phyloP scores from a whole-genome alignment of 2,113 vertebrate genomes.

The Callocephalon fimbriatum region DNA sequence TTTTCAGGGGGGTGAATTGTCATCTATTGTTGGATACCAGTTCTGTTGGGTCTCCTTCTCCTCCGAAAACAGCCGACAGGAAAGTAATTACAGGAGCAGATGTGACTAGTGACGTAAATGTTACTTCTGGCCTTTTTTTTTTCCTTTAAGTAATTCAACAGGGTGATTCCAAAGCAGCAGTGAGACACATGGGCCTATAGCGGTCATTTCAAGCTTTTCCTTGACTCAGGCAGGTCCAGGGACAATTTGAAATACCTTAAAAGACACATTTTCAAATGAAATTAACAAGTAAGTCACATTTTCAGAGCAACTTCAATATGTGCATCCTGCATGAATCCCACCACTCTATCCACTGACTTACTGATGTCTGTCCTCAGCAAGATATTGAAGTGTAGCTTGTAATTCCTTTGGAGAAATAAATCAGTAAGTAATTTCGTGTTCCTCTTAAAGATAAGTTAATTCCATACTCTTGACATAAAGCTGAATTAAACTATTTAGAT shows the following conservation, averaged over 20 bases:
- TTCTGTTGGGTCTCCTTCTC: background rate
- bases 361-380: background rate
- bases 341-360: background rate
- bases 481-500: background rate
- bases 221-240: background rate
- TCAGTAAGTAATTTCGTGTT: background rate
- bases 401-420: background rate
- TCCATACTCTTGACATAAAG: background rate
- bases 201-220: background rate
- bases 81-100: constrained; percentile 54
- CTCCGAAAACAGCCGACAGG: background rate
- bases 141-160: background rate
- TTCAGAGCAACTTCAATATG: background rate
- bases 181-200: background rate
- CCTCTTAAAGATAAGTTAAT: background rate
- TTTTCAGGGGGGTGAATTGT: background rate
- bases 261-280: background rate
- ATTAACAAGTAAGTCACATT: background rate
- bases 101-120: constrained; percentile 56
- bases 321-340: background rate
- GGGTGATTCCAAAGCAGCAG: background rate
- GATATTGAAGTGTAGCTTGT: background rate
- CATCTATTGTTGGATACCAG: constrained; percentile 28
- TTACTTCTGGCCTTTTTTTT: constrained; percentile 6
- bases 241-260: background rate